A percentile compares a stretch with the other conserved stretches of the same genome.
Conservation (phyloP, 2,113 vertebrate species). For the Halcyon senegalensis region DNA sequence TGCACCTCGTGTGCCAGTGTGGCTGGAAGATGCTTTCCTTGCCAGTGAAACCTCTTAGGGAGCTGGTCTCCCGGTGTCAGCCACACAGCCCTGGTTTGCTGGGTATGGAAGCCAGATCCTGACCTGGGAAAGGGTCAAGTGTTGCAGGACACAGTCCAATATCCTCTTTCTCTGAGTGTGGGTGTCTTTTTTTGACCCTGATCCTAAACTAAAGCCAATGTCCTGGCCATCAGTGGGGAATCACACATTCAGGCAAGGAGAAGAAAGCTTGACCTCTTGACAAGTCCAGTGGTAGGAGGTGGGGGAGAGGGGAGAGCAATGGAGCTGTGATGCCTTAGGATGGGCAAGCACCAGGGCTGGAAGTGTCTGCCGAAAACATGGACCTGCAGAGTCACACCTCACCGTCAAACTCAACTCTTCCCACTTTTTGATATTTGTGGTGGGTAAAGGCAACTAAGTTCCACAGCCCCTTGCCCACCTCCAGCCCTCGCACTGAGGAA, state of each 20-base stretch:
- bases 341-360: neutral
- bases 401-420: neutral
- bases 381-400: neutral
- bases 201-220: neutral
- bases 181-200: neutral
- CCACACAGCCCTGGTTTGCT: no score
- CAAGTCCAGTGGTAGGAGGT: no score
- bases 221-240: neutral
- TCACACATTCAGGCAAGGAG: neutral
- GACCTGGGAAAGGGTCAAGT: neutral
- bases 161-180: neutral
- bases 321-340: neutral
- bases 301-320: neutral
- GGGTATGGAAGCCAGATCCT: neutral
- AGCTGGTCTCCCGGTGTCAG: neutral
- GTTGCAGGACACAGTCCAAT: neutral
- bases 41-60: accelerated
- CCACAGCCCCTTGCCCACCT: neutral
- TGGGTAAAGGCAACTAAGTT: neutral
- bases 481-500: neutral
- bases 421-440: neutral
- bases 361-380: neutral
- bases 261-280: neutral
- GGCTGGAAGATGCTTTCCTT: neutral
- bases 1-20: neutral